Base-by-base conservation (phyloP, 1,140 invertebrate genomes). In the Glossosoma conforme region DNA sequence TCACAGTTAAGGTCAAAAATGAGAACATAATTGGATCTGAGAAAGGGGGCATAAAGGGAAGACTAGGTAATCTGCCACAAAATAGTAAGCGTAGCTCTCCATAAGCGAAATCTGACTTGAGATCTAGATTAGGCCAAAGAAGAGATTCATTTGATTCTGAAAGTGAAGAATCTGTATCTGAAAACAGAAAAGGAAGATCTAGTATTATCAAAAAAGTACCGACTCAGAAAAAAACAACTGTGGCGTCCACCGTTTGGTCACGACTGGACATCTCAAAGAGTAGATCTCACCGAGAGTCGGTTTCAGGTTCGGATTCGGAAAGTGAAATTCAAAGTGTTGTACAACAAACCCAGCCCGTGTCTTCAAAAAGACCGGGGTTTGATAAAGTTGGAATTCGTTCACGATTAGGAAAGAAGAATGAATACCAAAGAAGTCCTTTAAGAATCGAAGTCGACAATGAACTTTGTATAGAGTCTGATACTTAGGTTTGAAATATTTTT, bases 161-260 rank as follows among this genome's bases (percentile, higher is more conserved):
- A 6, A 61, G 60, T 40, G 64, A 63, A 47, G 61, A 67, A 35
- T 24, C 63, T 28, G 62, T 64, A 10, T 65, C 65, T 19, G 72
- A 71, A 52, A 69, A 74, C 61, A 43, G 68, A 18, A 66, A 68
- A 14, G 65, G 65, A 10, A 67, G 65, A 53, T 68, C 69, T n/a
- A 74, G 69, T 47, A 70, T 72, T 11, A 71, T 73, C 24, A 74
- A 74, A 48, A 69, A 70, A 20, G 64, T 74, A 17, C 19, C 30
- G 1, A 37, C 61, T 63, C 44, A 60, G 57, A 24, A 24, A 5
- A 74, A 75, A 53, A 70, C 70, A 21, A 64, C 64, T 35, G 58
- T 72, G 45, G 64, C 68, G 1, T 70, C 70, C 3, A 73, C 70
- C 61, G 78, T 81, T n/a, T 81, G 79, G 79, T 70, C 78, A 1